Conservation (phyloP, 2,797 vertebrate genomes). For the Tenualosa thibaudeaui region DNA sequence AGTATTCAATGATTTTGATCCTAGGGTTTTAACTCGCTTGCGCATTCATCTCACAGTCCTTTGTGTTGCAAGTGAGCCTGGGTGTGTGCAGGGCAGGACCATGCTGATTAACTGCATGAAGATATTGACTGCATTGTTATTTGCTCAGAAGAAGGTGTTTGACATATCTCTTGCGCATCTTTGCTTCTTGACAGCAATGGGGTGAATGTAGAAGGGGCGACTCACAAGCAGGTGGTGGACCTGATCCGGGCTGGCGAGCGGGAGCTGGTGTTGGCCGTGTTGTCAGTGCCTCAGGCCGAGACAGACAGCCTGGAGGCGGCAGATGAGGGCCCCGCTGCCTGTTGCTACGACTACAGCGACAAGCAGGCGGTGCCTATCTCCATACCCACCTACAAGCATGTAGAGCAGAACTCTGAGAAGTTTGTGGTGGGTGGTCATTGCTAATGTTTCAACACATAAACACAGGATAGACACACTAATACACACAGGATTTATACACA, state of each 20-base stretch:
- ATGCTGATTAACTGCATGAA: no score
- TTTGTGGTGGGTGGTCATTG: constrained; percentile 86
- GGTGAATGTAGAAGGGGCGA: constrained; percentile 94
- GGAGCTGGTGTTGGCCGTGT: constrained; percentile 88
- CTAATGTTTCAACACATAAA: not conserved
- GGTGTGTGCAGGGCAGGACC: no score
- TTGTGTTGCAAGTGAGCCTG: no score
- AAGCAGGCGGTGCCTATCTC: constrained; percentile 98
- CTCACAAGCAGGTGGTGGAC: constrained; percentile 98
- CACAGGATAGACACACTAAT: not conserved
- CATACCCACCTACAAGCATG: constrained; percentile 95
- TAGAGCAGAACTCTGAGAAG: constrained; percentile 92
- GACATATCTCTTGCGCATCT: not conserved
- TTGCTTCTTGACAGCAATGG: constrained; percentile 78
- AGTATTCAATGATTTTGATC: no score
- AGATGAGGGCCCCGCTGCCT: constrained; percentile 88
- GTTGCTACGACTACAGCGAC: constrained; percentile 96
- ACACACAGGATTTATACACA: not conserved
- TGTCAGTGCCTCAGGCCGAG: constrained; percentile 92
- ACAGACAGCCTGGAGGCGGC: constrained; percentile 89
- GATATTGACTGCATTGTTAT: not conserved
- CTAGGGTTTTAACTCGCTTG: no score
- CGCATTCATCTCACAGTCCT: no score
- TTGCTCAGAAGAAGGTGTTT: not conserved
- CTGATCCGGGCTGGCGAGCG: constrained; percentile 93